Base-by-base conservation (phyloP, 2,113 vertebrate genomes). In the Sebastes fasciatus region DNA sequence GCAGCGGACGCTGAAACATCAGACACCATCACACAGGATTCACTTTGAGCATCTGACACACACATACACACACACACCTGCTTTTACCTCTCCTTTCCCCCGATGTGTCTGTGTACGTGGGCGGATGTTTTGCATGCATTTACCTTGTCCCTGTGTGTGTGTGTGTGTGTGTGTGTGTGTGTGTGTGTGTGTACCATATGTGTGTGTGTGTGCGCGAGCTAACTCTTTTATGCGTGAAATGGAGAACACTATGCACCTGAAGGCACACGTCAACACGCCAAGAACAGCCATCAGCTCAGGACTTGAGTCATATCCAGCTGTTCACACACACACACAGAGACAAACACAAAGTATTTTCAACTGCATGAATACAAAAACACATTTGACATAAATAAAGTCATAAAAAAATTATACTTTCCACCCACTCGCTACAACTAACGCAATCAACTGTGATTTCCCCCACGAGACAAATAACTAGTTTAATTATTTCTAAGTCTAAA, bases 191-290 rank as follows among this genome's bases (percentile, higher is more conserved):
- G 61, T 61, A 40, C 26, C 26, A 26, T 77, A 48, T 51, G 26
- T 51, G 48, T 60, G n/a, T 69, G 51, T 14, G n/a, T 61, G 48
- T 75, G 57, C 1, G 17, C 17, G 1, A 43, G 77, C 84, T 89
- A 88, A 88, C 84, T 93, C 88, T 86, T 89, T 89, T 88, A 91
- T 91, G 87, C 86, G 73, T 91, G 89, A 92, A 93, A 91, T 91
- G 86, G 87, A 89, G 90, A 92, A 91, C 88, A 91, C 68, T 85
- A 52, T 88, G 81, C 90, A 92, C 90, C 87, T 91, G 88, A 91
- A 92, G 92, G 90, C 91, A 91, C 91, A 87, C 82, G 70, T 92
- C 92, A 91, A 90, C 89, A 80, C 79, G 81, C 86, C 89, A 88
- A 86, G 79, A 89, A 87, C 85, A 86, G 91, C 86, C 88, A 81